Base-by-base conservation (phyloP, 2,888 invertebrate genomes). In the Endomychus coccineus region DNA sequence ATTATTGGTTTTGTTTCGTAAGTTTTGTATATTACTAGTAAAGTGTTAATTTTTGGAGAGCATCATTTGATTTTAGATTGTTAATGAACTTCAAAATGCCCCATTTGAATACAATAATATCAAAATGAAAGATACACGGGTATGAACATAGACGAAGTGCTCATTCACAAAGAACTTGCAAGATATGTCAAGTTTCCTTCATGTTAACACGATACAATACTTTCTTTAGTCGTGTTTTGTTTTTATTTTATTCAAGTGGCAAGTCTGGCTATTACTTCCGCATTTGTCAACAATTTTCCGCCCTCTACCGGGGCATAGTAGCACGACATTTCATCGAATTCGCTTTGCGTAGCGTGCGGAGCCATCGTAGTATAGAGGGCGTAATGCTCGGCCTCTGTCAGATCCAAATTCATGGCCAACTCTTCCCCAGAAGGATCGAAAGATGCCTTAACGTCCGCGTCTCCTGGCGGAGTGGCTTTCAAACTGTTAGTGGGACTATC, bases 371-470 rank as follows among this genome's bases (percentile, higher is more conserved):
- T 89, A 51, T 90, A 90, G 40, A 90, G 63, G 17, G 89, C 89
- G 61, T 86, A 89, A 58, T 89, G 85, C 55, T 90, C 90, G 1
- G 87, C 89, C 49, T 89, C 88, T 0, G 88, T 88, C 16, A 89
- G 64, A 49, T 86, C 87, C 25, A 81, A 61, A 38, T 77, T 31
- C 32, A 31, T 31, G 9, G 9, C 32, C 13, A 31, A 13, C 6
- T 31, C 32, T 14, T 28, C 29, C 11, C 12, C 29, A 28, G 11
- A 13, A 7, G 29, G 14, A 28, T 15, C 29, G 4, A 28, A 28
- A 28, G 15, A 4, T 5, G 6, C 6, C n/a, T n/a, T n/a, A n/a
- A n/a, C n/a, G n/a, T n/a, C n/a, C 5, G 5, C 6, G 4, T n/a
- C 13, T 11, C 11, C 22, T 10, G 25, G 10, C 4, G 6, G 24